Evolutionary conservation across 2,113 vertebrate genomes (phyloP).

Genomic region (Axis porcinus): DNA sequence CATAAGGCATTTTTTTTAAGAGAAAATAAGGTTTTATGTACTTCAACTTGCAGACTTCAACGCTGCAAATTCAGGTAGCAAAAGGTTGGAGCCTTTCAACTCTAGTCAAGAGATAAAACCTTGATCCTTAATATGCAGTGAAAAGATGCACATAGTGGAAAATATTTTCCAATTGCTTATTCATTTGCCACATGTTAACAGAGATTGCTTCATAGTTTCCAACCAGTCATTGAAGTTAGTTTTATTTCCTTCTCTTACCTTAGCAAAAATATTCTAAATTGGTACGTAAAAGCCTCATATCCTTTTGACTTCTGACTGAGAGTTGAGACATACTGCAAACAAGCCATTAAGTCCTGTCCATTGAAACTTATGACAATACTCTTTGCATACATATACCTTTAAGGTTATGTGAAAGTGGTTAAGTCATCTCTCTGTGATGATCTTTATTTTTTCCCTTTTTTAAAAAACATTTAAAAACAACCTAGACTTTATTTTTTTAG

Average conservation of each 20-base stretch:
- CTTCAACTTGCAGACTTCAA: constrained; percentile 18
- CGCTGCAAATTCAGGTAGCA: not conserved
- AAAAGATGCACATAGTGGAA: not conserved
- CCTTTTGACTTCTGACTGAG: not conserved
- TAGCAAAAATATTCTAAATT: not conserved
- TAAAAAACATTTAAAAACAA: not conserved
- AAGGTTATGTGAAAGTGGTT: not conserved
- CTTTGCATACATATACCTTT: not conserved
- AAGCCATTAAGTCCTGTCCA: not conserved
- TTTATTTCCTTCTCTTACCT: not conserved
- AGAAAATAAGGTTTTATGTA: constrained; percentile 7
- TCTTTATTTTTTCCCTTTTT: constrained; percentile 6
- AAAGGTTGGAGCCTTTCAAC: not conserved
- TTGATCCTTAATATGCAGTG: constrained; percentile 21
- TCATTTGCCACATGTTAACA: not conserved
- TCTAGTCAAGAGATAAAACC: not conserved
- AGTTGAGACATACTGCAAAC: constrained; percentile 20
- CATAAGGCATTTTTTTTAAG: not conserved
- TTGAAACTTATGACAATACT: not conserved
- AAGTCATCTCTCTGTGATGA: not conserved
- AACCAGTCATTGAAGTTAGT: not conserved
- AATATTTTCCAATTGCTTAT: not conserved
- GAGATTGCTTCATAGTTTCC: not conserved
- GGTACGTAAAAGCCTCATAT: not conserved
- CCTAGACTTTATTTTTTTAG: not conserved